phyloP scores from a whole-genome alignment of 2,797 vertebrate species.

The Acrossocheilus fasciatus region DNA sequence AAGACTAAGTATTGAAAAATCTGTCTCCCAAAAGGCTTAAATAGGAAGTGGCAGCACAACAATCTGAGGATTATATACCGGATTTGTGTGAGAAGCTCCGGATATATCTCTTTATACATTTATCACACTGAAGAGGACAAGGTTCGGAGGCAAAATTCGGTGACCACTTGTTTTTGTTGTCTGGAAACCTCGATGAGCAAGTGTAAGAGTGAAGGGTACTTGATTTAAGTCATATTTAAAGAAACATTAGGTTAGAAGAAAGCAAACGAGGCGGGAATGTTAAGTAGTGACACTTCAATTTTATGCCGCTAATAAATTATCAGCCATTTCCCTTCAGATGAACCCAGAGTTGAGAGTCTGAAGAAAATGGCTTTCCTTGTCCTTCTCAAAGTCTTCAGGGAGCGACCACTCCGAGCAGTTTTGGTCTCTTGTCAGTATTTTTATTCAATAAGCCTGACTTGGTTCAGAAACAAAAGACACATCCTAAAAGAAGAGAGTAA shows the following conservation, averaged over 20 bases:
- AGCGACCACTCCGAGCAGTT: slow-evolving; percentile 42
- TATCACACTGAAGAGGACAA: slow-evolving; percentile 75
- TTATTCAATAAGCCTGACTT: background rate
- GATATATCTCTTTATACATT: slow-evolving; percentile 80
- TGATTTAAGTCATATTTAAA: slow-evolving; percentile 44
- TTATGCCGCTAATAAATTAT: slow-evolving; percentile 52
- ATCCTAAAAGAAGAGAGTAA: background rate
- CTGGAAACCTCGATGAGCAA: background rate
- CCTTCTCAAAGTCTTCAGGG: slow-evolving; percentile 41
- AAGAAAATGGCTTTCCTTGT: slow-evolving; percentile 47
- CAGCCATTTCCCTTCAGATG: slow-evolving; percentile 41
- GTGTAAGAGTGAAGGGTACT: background rate
- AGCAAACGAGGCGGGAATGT: slow-evolving; percentile 42
- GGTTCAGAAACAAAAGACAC: slow-evolving; percentile 11
- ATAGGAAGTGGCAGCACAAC: slow-evolving; percentile 76
- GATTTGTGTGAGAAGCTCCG: slow-evolving; percentile 81
- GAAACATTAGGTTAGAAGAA: slow-evolving; percentile 54
- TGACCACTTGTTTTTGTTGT: slow-evolving; percentile 22
- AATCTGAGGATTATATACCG: slow-evolving; percentile 79
- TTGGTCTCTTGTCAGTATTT: slow-evolving; percentile 20
- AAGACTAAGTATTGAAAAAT: slow-evolving; percentile 51
- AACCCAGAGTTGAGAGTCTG: slow-evolving; percentile 34
- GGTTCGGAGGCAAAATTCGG: slow-evolving; percentile 65
- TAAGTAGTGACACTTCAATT: slow-evolving; percentile 45
- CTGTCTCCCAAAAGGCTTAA: slow-evolving; percentile 74